A percentile compares a stretch with the other conserved stretches of the same genome.
These are phyloP conservation scores for Anguilla anguilla DNA, from an alignment of 2,797 vertebrate species.

Conservation along the genomic window DNA sequence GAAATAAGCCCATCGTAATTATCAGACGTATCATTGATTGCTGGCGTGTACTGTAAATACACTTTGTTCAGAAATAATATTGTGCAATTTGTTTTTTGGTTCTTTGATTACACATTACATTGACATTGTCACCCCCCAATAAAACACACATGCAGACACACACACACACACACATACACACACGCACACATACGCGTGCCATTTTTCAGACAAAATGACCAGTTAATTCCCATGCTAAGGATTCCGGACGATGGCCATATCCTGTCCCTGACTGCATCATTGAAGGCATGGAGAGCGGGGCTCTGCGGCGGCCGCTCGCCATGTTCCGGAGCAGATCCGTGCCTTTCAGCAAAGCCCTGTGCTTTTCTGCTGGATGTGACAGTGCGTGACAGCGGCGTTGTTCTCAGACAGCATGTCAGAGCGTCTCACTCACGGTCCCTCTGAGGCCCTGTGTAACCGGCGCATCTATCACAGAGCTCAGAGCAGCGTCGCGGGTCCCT, in stretches of 20 bases:
- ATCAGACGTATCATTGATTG: not conserved
- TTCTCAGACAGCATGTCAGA: conserved; percentile 12
- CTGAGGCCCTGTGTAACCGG: not conserved
- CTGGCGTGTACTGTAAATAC: not conserved
- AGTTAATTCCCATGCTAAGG: not conserved
- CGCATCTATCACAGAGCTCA: not conserved
- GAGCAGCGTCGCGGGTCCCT: not conserved
- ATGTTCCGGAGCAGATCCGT: not conserved
- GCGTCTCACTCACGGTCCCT: not conserved
- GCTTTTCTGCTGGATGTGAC: not conserved
- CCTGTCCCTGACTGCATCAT: not conserved
- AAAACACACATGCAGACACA: not conserved
- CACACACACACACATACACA: conserved; percentile 6
- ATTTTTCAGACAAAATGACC: not conserved
- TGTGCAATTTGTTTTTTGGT: not conserved
- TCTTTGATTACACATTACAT: not conserved
- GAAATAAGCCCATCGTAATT: not conserved
- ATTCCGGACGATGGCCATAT: not conserved
- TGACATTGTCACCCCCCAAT: not conserved
- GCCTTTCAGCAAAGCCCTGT: not conserved
- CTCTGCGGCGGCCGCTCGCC: not conserved
- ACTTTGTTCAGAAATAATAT: not conserved
- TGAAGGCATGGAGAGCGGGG: not conserved
- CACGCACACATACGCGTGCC: not conserved
- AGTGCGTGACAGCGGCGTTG: not conserved